Base-by-base conservation (phyloP, 2,888 invertebrate species). In the Eupithecia inturbata region DNA sequence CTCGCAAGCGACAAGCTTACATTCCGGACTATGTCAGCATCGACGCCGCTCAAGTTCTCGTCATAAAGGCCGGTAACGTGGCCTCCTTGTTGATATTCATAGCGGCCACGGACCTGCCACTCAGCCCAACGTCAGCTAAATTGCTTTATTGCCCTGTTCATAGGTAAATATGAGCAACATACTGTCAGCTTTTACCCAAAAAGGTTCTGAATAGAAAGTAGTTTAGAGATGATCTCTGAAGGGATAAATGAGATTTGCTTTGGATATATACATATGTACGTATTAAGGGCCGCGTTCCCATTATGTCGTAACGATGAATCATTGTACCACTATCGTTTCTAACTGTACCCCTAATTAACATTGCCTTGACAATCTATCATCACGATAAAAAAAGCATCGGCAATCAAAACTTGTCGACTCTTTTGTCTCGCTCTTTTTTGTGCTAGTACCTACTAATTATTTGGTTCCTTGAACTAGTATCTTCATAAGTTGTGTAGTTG, bases 21-120 rank as follows among this genome's bases (percentile, higher is more conserved):
- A 70, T 45, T 60, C 75, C 72, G 60, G 70, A 68, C 64, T 71
- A 81, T 62, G 36, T 33, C 79, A 81, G 79, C 76, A 74, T 75
- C 81, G 81, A 78, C 80, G 80, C 82, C 81, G 87, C 81, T 82
- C 81, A 87, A 89, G 85, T 88, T 86, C 83, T 81, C 79, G 79
- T 78, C 81, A 83, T 84, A 86, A 87, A 85, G 80, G 81, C 81
- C 67, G 5, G 77, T 79, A 82, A 78, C 82, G 82, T 77, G 81
- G 75, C 73, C 70, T 87, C 71, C 75, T 91, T 87, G 88, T 92
- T 92, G 91, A 88, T 92, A 92, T 92, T 92, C 92, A 91, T 89
- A 85, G 84, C 84, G 83, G 84, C 83, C 76, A 79, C 82, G 83
- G 83, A 82, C 82, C 83, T 83, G 83, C 85, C 84, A 84, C 86